phyloP scores from a whole-genome alignment of 2,113 vertebrate genomes.

The Pica pica region DNA sequence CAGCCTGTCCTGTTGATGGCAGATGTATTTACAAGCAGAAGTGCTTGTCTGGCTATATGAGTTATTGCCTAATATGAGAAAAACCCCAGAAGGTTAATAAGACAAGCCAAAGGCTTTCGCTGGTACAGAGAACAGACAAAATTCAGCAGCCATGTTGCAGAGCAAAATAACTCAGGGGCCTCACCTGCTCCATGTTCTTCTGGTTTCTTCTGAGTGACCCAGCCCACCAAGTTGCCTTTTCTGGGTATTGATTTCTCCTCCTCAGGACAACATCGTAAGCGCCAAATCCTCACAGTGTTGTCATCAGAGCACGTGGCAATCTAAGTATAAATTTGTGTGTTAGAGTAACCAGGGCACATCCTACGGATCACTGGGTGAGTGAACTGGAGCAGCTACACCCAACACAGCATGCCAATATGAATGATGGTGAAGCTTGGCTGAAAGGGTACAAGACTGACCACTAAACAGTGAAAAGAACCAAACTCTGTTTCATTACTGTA shows the following conservation, averaged over 20 bases:
- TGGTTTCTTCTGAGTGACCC: slow-evolving; percentile 75
- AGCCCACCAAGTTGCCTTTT: slow-evolving; percentile 78
- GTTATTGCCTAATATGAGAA: neutral
- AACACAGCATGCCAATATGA: fast-evolving
- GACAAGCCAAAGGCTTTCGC: neutral
- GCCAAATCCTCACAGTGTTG: slow-evolving; percentile 92
- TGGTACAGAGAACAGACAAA: neutral
- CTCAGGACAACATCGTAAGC: slow-evolving; percentile 71
- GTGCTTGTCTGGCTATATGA: neutral
- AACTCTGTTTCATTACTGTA: neutral
- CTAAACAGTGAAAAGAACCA: neutral
- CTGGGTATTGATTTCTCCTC: slow-evolving; percentile 58
- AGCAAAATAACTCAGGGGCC: neutral
- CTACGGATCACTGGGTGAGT: neutral
- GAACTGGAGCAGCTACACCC: neutral
- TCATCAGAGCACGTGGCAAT: slow-evolving; percentile 97
- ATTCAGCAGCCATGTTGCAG: neutral
- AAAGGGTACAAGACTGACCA: neutral
- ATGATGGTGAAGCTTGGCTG: neutral
- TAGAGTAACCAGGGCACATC: neutral
- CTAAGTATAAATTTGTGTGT: slow-evolving; percentile 55
- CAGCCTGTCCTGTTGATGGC: neutral
- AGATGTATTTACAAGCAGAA: neutral
- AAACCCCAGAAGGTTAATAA: neutral
- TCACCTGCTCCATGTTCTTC: slow-evolving; percentile 62